Conservation (phyloP, 2,888 invertebrate genomes). For the Alsophila aescularia region DNA sequence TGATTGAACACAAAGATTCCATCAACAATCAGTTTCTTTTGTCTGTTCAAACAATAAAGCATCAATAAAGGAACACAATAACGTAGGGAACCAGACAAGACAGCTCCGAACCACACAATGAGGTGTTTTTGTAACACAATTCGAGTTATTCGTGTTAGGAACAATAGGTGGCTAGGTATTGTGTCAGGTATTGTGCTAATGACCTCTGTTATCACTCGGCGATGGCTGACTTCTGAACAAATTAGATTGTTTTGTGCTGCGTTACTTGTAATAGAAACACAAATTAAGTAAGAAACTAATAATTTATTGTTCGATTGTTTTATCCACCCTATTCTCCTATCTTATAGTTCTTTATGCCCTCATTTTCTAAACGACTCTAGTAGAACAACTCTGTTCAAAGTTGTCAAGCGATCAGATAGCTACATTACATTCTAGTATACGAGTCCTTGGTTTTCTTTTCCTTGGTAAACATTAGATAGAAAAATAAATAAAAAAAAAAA, state of each 20-base stretch:
- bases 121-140: constrained; percentile 23
- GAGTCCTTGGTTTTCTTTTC: too few relatives aligned
- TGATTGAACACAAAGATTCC: background rate
- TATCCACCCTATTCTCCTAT: too few relatives aligned
- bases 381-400: too few relatives aligned
- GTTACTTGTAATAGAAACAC: background rate
- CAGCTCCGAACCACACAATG: constrained; percentile 16
- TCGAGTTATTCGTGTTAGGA: background rate
- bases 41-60: constrained; percentile 22
- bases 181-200: constrained; percentile 22
- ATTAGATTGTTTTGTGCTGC: background rate
- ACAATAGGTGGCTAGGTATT: constrained; percentile 12
- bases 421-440: too few relatives aligned
- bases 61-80: constrained; percentile 16
- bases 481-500: too few relatives aligned
- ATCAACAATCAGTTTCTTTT: constrained; percentile 48
- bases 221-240: background rate
- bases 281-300: background rate
- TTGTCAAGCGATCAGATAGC: too few relatives aligned
- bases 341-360: too few relatives aligned
- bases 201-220: constrained; percentile 17
- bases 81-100: constrained; percentile 10
- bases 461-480: too few relatives aligned
- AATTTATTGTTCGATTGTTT: too few relatives aligned
- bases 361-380: too few relatives aligned